Conservation (phyloP, 2,113 vertebrate genomes). For the Tetrao urogallus region DNA sequence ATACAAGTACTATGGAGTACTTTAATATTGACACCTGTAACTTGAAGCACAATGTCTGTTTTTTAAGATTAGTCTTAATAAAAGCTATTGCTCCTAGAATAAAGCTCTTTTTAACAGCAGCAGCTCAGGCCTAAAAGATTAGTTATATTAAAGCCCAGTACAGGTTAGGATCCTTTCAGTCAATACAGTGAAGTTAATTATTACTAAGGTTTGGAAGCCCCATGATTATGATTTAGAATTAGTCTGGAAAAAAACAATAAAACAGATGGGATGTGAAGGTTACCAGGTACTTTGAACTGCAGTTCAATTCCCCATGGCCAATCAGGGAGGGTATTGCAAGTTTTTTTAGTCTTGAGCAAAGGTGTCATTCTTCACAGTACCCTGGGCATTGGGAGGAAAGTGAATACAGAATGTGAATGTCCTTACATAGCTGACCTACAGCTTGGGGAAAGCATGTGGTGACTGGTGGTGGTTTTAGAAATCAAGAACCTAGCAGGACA, state of each 20-base stretch:
- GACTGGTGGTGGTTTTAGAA: slow-evolving; percentile 7
- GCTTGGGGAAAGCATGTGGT: background rate
- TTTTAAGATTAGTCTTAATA: slow-evolving; percentile 49
- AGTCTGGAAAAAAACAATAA: slow-evolving; percentile 47
- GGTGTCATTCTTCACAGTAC: slow-evolving; percentile 66
- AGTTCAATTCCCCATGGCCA: slow-evolving; percentile 70
- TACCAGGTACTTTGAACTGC: slow-evolving; percentile 73
- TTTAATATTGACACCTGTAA: background rate
- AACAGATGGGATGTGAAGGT: slow-evolving; percentile 70
- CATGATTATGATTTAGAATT: slow-evolving; percentile 53
- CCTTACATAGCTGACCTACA: slow-evolving; percentile 17
- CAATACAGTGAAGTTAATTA: slow-evolving; percentile 64
- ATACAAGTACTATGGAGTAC: background rate
- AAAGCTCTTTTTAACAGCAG: background rate
- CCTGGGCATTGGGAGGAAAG: slow-evolving; percentile 71
- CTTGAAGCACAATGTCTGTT: background rate
- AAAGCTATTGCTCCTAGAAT: slow-evolving; percentile 15
- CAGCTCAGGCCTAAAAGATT: slow-evolving; percentile 50
- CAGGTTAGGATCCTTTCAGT: slow-evolving; percentile 46
- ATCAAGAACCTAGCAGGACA: background rate
- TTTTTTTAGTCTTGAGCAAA: slow-evolving; percentile 71
- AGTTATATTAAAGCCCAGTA: slow-evolving; percentile 49
- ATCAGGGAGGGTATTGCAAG: slow-evolving; percentile 67
- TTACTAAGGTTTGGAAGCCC: slow-evolving; percentile 59
- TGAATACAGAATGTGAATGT: slow-evolving; percentile 63